Base-by-base conservation (phyloP, 1,140 invertebrate genomes). In the Drosophila arizonae region DNA sequence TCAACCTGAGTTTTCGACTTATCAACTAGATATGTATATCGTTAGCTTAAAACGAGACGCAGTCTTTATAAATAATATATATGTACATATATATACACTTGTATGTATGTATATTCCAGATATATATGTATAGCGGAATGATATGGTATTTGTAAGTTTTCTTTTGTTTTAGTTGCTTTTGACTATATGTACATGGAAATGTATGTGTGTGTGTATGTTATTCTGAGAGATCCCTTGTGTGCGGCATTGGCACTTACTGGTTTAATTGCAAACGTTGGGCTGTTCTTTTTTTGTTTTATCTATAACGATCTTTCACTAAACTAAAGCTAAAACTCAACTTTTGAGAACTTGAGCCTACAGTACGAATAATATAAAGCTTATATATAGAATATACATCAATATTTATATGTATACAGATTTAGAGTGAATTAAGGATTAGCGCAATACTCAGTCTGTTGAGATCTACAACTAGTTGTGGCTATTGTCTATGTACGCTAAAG, bases 361-460 rank as follows among this genome's bases (percentile, higher is more conserved):
- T 26, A 24, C 21, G 67, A 28, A 33, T 43, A 43, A n/a, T 30
- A 52, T 51, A 41, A 41, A 64, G 65, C 24, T 13, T 52, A 36
- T 9, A 36, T 17, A 54, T 48, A 51, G 2, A 28, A 36, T 10
- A 54, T 24, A 51, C 6, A 28, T 51, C 28, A 28, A 13, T 26
- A 51, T 4, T 10, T 70, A 56, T 1, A 24, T 24, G 26, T 33
- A 4, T 24, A 24, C 45, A 36, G 39, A 24, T 24, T 24, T 24
- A 30, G 26, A 17, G 6, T 33, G 41, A 48, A 11, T 55, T 66
- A 52, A 46, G 24, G 58, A 43, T 41, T 55, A 67, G 72, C 67
- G 71, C 76, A 79, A 79, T 82, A 87, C 82, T 81, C 79, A 87
- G 81, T 86, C 81, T 87, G 82, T 87, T 87, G 82, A 86, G 82